These are phyloP conservation scores for Nasonovia ribisnigri DNA, from an alignment of 2,888 invertebrate species.

Conservation along the genomic window DNA sequence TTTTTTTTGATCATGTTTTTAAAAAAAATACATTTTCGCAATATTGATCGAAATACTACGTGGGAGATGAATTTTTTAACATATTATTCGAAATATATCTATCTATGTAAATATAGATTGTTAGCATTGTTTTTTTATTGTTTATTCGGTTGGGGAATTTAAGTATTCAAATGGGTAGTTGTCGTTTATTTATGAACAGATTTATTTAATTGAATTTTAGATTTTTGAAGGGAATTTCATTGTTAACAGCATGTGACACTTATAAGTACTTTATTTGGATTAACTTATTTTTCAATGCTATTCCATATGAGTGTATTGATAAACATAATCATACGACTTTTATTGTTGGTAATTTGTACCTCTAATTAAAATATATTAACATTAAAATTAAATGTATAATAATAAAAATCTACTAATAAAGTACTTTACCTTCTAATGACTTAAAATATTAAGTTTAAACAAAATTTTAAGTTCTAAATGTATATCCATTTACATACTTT, in stretches of 20 bases:
- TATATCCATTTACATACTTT: neutral
- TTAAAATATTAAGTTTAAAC: neutral
- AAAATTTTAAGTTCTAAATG: neutral
- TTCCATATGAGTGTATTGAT: neutral
- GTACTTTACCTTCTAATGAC: neutral
- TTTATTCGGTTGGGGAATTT: neutral
- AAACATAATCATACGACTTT: neutral
- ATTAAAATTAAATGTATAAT: neutral
- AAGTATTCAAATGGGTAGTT: neutral
- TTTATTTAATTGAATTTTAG: neutral
- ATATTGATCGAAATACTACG: neutral
- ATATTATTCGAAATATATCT: neutral
- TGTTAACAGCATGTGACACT: neutral
- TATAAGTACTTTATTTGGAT: neutral
- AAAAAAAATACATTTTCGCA: neutral
- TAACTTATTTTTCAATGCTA: neutral
- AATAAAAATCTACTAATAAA: conserved; percentile 5
- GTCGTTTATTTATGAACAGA: neutral
- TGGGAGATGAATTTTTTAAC: neutral
- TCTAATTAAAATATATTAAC: neutral
- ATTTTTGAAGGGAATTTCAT: neutral
- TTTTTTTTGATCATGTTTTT: neutral
- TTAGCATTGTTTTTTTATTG: neutral
- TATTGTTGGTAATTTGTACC: neutral
- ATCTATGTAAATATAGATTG: neutral